Evolutionary conservation across 2,797 vertebrate species (phyloP).

Genomic region (Sebastes matsubarae): DNA sequence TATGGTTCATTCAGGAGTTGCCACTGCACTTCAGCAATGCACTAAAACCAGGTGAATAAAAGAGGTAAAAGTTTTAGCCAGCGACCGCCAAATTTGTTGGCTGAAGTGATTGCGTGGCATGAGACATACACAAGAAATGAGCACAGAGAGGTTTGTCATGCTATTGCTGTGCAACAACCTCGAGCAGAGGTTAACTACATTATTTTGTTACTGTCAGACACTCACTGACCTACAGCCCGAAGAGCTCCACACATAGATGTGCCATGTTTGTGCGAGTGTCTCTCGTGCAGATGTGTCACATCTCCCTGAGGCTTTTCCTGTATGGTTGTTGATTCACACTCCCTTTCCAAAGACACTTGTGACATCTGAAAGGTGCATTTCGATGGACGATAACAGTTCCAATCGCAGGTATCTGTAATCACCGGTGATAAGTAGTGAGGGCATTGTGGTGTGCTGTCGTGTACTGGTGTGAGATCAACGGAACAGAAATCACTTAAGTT

Average conservation of each 20-base stretch:
- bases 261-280: background rate
- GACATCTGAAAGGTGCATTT: constrained; percentile 15
- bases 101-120: background rate
- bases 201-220: constrained; percentile 49
- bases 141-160: background rate
- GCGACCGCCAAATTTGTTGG: no score
- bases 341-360: constrained; percentile 20
- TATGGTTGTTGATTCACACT: constrained; percentile 23
- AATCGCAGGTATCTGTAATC: constrained; percentile 5
- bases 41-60: background rate
- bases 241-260: constrained; percentile 28
- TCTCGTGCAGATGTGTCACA: constrained; percentile 14
- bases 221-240: constrained; percentile 55
- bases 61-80: background rate
- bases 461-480: constrained; percentile 27
- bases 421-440: constrained; percentile 8
- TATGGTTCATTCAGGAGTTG: background rate
- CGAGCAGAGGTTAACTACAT: constrained; percentile 52
- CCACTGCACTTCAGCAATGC: background rate
- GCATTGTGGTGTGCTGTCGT: constrained; percentile 4
- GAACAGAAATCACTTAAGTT: constrained; percentile 64
- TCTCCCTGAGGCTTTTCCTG: constrained; percentile 26
- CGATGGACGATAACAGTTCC: background rate
- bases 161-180: constrained; percentile 33
- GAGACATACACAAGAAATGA: constrained; percentile 6